Conservation (phyloP, 2,113 vertebrate genomes). For the Jaculus jaculus region DNA sequence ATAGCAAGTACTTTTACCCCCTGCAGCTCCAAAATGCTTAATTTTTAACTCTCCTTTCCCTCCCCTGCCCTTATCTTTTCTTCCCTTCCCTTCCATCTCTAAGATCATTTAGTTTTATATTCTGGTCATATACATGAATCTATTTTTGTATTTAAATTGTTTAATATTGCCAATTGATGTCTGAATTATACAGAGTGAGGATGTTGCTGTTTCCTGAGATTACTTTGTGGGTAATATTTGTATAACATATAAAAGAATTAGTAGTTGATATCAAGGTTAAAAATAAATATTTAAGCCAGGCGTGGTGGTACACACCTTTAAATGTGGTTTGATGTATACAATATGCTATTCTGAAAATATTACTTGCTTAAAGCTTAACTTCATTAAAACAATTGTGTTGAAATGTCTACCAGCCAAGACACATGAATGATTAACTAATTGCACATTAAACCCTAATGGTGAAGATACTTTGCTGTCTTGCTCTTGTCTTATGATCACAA, state of each 20-base stretch:
- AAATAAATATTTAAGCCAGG: slow-evolving; percentile 12
- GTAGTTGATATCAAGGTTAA: background rate
- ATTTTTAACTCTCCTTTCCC: background rate
- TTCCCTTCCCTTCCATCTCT: background rate
- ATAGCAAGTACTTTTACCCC: too few relatives aligned
- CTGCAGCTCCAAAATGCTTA: background rate
- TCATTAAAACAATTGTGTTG: background rate
- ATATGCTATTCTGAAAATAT: background rate
- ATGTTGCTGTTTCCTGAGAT: background rate
- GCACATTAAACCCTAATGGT: too few relatives aligned
- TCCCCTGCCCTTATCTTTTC: too few relatives aligned
- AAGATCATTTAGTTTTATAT: slow-evolving; percentile 39
- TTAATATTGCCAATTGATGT: slow-evolving; percentile 32
- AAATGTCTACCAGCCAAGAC: background rate
- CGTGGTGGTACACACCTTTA: too few relatives aligned
- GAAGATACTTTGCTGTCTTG: too few relatives aligned
- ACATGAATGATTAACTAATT: background rate
- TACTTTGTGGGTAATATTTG: slow-evolving; percentile 48
- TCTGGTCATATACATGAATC: slow-evolving; percentile 45
- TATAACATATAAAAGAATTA: slow-evolving; percentile 28
- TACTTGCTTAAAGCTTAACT: background rate
- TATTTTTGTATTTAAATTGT: slow-evolving; percentile 37
- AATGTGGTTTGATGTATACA: too few relatives aligned
- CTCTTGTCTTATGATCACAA: too few relatives aligned
- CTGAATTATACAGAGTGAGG: background rate